Base-by-base conservation (phyloP, 2,888 invertebrate species). In the Lithophane leautieri region DNA sequence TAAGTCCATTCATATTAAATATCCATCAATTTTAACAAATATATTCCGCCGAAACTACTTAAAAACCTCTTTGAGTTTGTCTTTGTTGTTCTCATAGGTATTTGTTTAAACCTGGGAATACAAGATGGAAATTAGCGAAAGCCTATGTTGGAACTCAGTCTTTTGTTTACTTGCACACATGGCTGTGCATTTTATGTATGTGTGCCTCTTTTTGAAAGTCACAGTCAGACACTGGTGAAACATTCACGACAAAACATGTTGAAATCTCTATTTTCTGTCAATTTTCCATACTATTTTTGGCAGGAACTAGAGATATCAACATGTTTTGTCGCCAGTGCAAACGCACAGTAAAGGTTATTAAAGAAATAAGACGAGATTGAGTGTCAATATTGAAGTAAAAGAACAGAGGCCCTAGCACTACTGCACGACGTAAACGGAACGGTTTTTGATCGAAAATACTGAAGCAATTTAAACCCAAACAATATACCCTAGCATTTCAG, bases 1-100 rank as follows among this genome's bases (percentile, higher is more conserved):
- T 22, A 25, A 8, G 56, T 63, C 34, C 12, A 66, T 76, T 61
- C 4, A 14, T 34, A 34, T 70, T 78, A 34, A 47, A 73, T 25
- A 78, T 40, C 40, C 47, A 78, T 56, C 66, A 56, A 75, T 62
- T 19, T 4, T 14, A 44, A 40, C 19, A 62, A 56, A 62, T 44
- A 22, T 19, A 67, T 40, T 62, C 50, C 2, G 40, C 62, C 50
- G 3, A 75, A 62, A 75, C 61, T 28, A 14, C 9, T 42, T 44
- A 25, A 34, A 79, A 74, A 61, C 22, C 54, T 62, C 62, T 78
- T 56, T 50, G 4, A 4, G 8, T 58, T 79, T 63, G 28, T 47
- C 40, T 47, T 78, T 28, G n/a, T 61, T 67, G 34, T 62, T 66
- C 47, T 56, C 40, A 16, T 58, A 70, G 16, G 16, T 42, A 22